Evolutionary conservation across 2,113 vertebrate genomes (phyloP), one percentile per base, ranked within the genome.

Genomic region (Colinus virginianus): DNA sequence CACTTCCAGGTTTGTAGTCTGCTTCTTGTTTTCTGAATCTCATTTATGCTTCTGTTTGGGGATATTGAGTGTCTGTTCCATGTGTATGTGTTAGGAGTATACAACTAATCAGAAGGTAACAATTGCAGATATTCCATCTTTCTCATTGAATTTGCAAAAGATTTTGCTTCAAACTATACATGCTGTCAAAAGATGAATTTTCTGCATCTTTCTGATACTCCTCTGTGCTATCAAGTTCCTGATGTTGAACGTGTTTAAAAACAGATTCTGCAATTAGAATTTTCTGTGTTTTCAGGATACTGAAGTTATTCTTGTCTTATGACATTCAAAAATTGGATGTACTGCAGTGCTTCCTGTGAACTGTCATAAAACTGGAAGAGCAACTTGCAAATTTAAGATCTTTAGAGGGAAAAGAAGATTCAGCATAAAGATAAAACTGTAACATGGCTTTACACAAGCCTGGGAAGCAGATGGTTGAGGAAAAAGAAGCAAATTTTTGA

Each of bases 21-120:
- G 20, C 64, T 77, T 84, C 43, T 84, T 13, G 19, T 87, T 88
- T 89, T 40, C 79, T 62, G 78, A 69, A 72, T 84, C 40, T 87
- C 20, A 61, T 80, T 92, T 90, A 53, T 62, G 70, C 3, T 2
- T 2, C 18, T 81, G 5, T 49, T 88, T 7, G 76, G 18, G 25
- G 56, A 14, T 94, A 51, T 90, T 43, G 56, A 13, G 10, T 94
- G 64, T 84, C 87, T 92, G 12, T 88, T 93, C 62, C 74, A n/a
- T 78, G 28, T 72, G 53, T 8, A 17, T 88, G 4, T 55, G 36
- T 86, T 93, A 88, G 53, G 28, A 25, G 30, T 56, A 5, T 77
- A 9, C n/a, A 72, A 14, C 20, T 74, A 67, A 53, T 70, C 80
- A 1, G 2, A 58, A n/a, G 51, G 28, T 83, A 67, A 22, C 18